Conservation (phyloP, 2,888 invertebrate species). For the Synanthedon andrenaeformis region DNA sequence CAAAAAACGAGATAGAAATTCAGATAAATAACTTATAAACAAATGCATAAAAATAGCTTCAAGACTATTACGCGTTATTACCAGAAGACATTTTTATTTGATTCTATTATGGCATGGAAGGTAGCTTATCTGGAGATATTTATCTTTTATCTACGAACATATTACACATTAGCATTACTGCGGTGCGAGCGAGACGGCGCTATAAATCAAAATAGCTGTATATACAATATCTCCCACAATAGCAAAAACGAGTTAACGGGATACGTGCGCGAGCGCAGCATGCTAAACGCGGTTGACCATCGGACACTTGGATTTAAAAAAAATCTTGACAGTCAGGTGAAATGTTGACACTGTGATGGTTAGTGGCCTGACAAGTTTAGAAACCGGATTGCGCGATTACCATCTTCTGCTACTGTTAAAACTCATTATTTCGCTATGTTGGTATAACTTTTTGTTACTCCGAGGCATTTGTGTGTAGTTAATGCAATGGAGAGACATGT, state of each 20-base stretch:
- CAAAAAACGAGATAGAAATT: no score
- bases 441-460: no score
- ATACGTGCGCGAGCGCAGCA: constrained; percentile 13
- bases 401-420: neutral
- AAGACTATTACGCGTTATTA: no score
- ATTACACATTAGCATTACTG: neutral
- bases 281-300: constrained; percentile 4
- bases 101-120: no score
- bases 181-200: constrained; percentile 5
- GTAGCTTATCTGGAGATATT: neutral
- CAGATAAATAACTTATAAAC: no score
- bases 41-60: no score
- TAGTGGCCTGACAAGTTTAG: neutral
- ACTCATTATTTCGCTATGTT: no score
- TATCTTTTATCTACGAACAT: neutral
- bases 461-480: no score
- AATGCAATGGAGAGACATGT: neutral
- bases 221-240: constrained; percentile 6
- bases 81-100: no score
- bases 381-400: neutral
- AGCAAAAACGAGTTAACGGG: constrained; percentile 21
- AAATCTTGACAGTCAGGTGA: neutral
- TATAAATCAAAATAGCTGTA: constrained; percentile 11
- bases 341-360: no score
- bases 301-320: neutral